Base-by-base conservation (phyloP, 2,888 invertebrate genomes). In the Epistrophella euchroma region DNA sequence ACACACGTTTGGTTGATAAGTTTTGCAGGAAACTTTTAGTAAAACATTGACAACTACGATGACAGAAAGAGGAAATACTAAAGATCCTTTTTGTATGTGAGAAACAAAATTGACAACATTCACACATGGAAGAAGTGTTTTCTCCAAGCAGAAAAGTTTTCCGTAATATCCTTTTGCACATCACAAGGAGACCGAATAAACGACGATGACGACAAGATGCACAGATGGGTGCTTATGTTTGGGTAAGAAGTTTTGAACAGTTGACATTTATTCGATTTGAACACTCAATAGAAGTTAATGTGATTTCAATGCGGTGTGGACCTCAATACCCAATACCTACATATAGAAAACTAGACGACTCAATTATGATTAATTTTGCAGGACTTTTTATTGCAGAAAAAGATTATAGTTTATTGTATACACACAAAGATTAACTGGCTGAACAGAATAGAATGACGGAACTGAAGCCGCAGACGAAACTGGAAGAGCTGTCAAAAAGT, bases 191-290 rank as follows among this genome's bases (percentile, higher is more conserved):
- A 58, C 43, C 17, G 17, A 25, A 37, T n/a, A n/a, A n/a, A 11
- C 55, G 9, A 4, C 55, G 25, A 32, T 37, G 22, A 50, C 25
- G 32, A 32, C 25, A 17, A 22, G 13, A 15, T 32, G 25, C 68
- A 64, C 35, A 71, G 70, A 56, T 66, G 76, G 55, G 47, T 76
- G 81, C 50, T 58, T 71, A 50, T 76, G 81, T 66, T 58, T 60
- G 70, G 73, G 58, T 77, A 70, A 86, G 58, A 78, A 82, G 70
- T 82, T 86, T 86, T 58, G 70, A 77, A 43, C 71, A 74, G 73
- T 82, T 82, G 82, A 86, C 82, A 78, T 86, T 86, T 82, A 86
- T 86, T 86, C 86, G 86, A 86, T 86, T 86, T 82, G 78, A 86
- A 71, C 77, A 86, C 82, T 86, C 86, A 82, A 86, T 86, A 66